Base-by-base conservation (phyloP, 2,888 invertebrate species). In the Sphaerophoria taeniata region DNA sequence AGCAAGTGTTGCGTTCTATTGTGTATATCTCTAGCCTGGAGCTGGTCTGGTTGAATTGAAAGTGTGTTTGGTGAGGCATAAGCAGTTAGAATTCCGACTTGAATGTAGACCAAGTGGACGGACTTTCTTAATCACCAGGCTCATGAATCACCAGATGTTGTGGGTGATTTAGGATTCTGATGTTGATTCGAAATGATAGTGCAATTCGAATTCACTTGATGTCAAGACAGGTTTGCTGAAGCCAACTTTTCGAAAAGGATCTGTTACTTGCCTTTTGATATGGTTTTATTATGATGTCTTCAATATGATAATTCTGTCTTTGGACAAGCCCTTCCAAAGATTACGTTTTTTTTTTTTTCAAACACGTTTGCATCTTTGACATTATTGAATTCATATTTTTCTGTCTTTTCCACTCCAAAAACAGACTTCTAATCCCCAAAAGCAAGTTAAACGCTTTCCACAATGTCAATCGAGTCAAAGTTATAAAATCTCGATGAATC, bases 401-500 rank as follows among this genome's bases (percentile, higher is more conserved):
- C n/a, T n/a, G n/a, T n/a, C n/a, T n/a, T n/a, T n/a, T n/a, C n/a
- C n/a, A n/a, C n/a, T n/a, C n/a, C n/a, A n/a, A n/a, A n/a, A n/a
- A n/a, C n/a, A n/a, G n/a, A n/a, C n/a, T n/a, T n/a, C n/a, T n/a
- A 47, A 45, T 6, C 11, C 24, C 24, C 49, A 14, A 34, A 65
- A 75, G 56, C 83, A 79, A 79, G 75, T 79, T 74, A 83, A 36
- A 16, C 4, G 5, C 83, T 83, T 83, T 83, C 78, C 74, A 79
- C 83, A 74, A 79, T 83, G 74, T 83, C 83, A 79, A 51, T 73
- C 45, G 65, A 84, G 83, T 84, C 79, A 84, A 75, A 84, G 47
- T 71, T 84, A 84, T 84, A 79, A 84, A 84, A 75, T 79, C 79
- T 79, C 83, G 74, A 84, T 84, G 83, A 84, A 84, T 84, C 83